Evolutionary conservation across 1,140 invertebrate species (phyloP).

Genomic region (Melipona quadrifasciata): DNA sequence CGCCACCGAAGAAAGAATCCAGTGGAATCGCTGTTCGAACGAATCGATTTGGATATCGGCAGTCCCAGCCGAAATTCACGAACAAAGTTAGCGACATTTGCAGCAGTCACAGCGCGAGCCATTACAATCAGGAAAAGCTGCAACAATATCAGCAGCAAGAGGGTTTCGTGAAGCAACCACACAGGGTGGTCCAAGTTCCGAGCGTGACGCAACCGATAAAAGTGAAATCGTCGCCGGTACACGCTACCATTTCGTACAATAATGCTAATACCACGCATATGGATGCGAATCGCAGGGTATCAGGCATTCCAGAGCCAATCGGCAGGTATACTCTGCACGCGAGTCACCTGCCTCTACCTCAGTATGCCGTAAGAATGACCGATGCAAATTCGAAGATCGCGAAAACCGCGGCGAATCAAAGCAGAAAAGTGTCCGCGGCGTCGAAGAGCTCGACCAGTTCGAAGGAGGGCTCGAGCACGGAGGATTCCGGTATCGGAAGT

Average conservation of each 20-base stretch:
- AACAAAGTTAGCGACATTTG: slow-evolving; percentile 81
- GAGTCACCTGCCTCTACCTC: slow-evolving; percentile 87
- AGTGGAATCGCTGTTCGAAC: slow-evolving; percentile 76
- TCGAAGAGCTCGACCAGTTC: slow-evolving; percentile 74
- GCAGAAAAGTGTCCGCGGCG: slow-evolving; percentile 77
- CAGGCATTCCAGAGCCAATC: slow-evolving; percentile 71
- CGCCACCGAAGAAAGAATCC: slow-evolving; percentile 82
- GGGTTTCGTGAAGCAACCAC: slow-evolving; percentile 38
- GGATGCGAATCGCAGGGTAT: slow-evolving; percentile 59
- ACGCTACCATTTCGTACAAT: slow-evolving; percentile 56
- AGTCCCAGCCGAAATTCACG: slow-evolving; percentile 75
- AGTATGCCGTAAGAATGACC: slow-evolving; percentile 85
- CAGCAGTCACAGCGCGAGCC: slow-evolving; percentile 67
- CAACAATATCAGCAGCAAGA: slow-evolving; percentile 62
- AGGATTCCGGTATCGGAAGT: slow-evolving; percentile 86
- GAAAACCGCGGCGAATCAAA: slow-evolving; percentile 87
- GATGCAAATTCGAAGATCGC: slow-evolving; percentile 85
- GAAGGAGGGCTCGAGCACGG: slow-evolving; percentile 82
- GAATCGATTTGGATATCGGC: slow-evolving; percentile 82
- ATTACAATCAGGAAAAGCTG: slow-evolving; percentile 73
- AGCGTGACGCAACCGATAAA: slow-evolving; percentile 51
- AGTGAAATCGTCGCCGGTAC: slow-evolving; percentile 65
- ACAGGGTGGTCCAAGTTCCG: slow-evolving; percentile 45
- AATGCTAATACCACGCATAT: background rate
- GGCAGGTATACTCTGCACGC: slow-evolving; percentile 88